A percentile compares a stretch with the other conserved stretches of the same genome.
These are phyloP conservation scores for Eudasyphora cyanicolor DNA, from an alignment of 2,888 invertebrate genomes.

Conservation along the genomic window DNA sequence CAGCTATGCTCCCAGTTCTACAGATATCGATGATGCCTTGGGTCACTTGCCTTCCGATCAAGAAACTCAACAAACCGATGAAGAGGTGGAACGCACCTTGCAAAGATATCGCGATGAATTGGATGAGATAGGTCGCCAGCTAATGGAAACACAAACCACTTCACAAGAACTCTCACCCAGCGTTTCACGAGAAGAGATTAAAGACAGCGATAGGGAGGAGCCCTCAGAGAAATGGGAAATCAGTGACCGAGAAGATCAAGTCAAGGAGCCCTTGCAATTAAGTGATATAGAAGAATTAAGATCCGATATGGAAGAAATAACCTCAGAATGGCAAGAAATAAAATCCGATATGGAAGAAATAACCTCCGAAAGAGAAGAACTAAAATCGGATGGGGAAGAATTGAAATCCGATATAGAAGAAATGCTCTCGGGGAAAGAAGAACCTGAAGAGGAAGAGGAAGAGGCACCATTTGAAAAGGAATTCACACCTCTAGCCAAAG, in stretches of 20 bases:
- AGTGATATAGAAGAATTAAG: constrained; percentile 55
- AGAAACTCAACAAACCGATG: constrained; percentile 63
- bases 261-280: constrained; percentile 23
- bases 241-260: constrained; percentile 27
- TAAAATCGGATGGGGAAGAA: constrained; percentile 44
- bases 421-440: constrained; percentile 65
- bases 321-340: constrained; percentile 53
- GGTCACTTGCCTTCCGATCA: constrained; percentile 68
- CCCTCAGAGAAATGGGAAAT: constrained; percentile 10
- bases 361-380: constrained; percentile 44
- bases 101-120: constrained; percentile 61
- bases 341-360: constrained; percentile 57
- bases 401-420: background rate
- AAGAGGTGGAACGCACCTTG: constrained; percentile 49
- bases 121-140: constrained; percentile 58
- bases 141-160: constrained; percentile 61
- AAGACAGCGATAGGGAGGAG: constrained; percentile 55
- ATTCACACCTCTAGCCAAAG: constrained; percentile 64
- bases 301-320: constrained; percentile 65
- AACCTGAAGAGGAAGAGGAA: constrained; percentile 69
- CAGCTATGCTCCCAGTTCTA: constrained; percentile 73
- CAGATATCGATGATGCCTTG: constrained; percentile 75
- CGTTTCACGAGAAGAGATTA: constrained; percentile 57
- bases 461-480: constrained; percentile 69
- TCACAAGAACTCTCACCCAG: constrained; percentile 62